Base-by-base conservation (phyloP, 1,140 invertebrate species). In the Bacillus rossius region DNA sequence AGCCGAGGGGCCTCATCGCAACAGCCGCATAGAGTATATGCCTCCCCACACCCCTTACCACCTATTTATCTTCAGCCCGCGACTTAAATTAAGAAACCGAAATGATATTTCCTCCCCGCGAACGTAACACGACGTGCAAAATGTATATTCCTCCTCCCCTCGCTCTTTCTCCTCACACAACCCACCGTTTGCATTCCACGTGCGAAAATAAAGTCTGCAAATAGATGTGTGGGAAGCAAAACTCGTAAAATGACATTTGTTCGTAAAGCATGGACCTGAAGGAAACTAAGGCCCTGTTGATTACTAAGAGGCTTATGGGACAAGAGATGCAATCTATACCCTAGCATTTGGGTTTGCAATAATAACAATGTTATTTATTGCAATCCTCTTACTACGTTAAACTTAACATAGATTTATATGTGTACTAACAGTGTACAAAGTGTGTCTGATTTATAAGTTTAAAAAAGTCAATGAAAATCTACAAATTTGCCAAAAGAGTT, bases 1-100 rank as follows among this genome's bases (percentile, higher is more conserved):
- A 89, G 72, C 90, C 90, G 25, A 87, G 85, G 73, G 82, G 83
- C 50, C 75, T 78, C 56, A 75, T 82, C 56, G 71, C 74, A 60
- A 77, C 75, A 67, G 80, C 77, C 78, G 70, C 60, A 65, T 61
- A 34, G 51, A 60, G 13, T 48, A 37, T 64, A 14, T 51, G 22
- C 29, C n/a, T 55, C n/a, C 43, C 34, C 45, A 41, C 60, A 51
- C 48, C 40, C 29, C 10, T 34, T 34, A 34, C 10, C 29, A 10
- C 29, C 29, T 34, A 34, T 34, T 34, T 34, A 34, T 34, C 29
- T 34, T 7, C 29, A 34, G 29, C 29, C 10, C 29, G 29, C 29
- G 29, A 60, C 52, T 49, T 54, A 61, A 54, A 59, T 61, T 20
- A 45, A 38, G 23, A 61, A 57, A 55, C 47, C 29, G 34, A 34